Evolutionary conservation across 2,113 vertebrate species (phyloP), one percentile per base, ranked within the genome.

Genomic region (Silurus glanis): DNA sequence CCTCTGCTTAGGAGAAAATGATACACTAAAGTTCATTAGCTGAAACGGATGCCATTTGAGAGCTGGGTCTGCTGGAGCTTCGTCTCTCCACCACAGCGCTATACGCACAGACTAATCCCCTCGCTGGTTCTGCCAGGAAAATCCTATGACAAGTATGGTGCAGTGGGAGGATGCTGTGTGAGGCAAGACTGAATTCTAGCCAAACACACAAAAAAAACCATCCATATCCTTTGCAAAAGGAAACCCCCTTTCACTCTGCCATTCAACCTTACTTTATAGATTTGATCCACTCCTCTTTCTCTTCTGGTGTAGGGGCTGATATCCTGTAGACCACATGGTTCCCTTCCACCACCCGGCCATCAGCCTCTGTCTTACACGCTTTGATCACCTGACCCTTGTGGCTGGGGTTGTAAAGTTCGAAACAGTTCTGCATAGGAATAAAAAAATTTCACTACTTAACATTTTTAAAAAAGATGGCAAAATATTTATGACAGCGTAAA

Each of bases 211-310:
- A 47, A 72, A 72, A 69, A 69, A 69, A n/a, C n/a, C 69, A 72
- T 47, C 85, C 17, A 58, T 14, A 62, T 53, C 58, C 6, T 9
- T 49, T 28, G 21, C 80, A 82, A n/a, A 25, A 14, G 49, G n/a
- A 37, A 55, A 16, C 12, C 9, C 74, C 23, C 9, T 51, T 76
- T 25, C 19, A 51, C 17, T 74, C 8, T 51, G 71, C 12, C 71
- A 47, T 16, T 21, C 37, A 61, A 25, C 12, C 12, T 97, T 95
- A 99, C 98, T 97, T 98, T 91, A 99, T 99, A 59, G 97, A 99
- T 91, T 99, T 99, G 90, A 99, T 99, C 98, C 98, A 99, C 90
- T 99, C 98, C 10, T 99, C 98, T 89, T 99, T 99, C 90, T 99
- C 98, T 86, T 99, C 98, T 0, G 96, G 97, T 37, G 97, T 98